Evolutionary conservation across 2,797 vertebrate species (phyloP).

Genomic region (Acanthurus lineatus): DNA sequence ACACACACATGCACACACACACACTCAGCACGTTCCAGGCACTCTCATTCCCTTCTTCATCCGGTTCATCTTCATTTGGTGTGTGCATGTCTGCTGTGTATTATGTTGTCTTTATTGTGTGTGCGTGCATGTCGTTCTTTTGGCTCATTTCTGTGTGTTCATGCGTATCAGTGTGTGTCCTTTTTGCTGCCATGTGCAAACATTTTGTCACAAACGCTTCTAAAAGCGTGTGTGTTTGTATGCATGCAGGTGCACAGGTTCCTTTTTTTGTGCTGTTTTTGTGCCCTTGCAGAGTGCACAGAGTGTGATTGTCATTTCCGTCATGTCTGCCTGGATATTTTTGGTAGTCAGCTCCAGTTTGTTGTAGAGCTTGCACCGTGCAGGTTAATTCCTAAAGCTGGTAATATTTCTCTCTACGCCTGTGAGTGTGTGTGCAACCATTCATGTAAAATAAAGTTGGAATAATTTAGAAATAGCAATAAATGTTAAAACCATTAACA

Average conservation of each 20-base stretch:
- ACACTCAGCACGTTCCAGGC: conserved; percentile 46
- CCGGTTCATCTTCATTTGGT: conserved; percentile 43
- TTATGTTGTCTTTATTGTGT: conserved; percentile 20
- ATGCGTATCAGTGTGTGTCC: not conserved
- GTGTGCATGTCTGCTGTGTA: not conserved
- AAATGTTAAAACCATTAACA: conserved; percentile 32
- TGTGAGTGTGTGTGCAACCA: conserved; percentile 23
- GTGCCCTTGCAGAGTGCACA: conserved; percentile 58
- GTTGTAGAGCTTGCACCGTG: conserved; percentile 55
- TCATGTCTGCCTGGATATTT: conserved; percentile 73
- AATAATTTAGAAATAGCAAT: conserved; percentile 38
- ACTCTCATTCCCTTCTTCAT: conserved; percentile 40
- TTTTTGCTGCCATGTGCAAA: conserved; percentile 8
- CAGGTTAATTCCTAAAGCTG: conserved; percentile 72
- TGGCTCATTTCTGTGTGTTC: conserved; percentile 3
- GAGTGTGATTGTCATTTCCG: conserved; percentile 71
- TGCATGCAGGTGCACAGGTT: conserved; percentile 17
- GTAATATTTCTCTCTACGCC: conserved; percentile 45
- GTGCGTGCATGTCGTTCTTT: conserved; percentile 1
- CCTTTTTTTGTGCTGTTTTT: conserved; percentile 51
- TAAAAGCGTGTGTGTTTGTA: not conserved
- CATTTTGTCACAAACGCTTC: conserved; percentile 5
- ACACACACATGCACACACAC: conserved; percentile 39
- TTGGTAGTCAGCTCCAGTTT: conserved; percentile 72
- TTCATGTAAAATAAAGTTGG: conserved; percentile 37